Percentiles rank a stretch among this genome's conserved stretches.
phyloP scores from a whole-genome alignment of 92 coral and sea anemone genomes.

The Paragorgia papillata region DNA sequence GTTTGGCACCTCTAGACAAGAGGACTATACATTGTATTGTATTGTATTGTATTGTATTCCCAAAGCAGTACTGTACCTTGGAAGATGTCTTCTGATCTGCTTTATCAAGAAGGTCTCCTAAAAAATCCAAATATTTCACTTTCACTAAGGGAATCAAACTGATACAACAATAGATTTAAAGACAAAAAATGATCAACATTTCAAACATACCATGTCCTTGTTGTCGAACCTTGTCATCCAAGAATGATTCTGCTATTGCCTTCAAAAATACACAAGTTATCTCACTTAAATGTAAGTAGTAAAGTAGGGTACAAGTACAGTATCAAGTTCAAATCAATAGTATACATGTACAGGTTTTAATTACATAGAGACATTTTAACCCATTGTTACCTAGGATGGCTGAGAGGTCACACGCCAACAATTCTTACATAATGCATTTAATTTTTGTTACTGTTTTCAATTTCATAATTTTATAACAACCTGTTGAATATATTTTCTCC shows the following conservation, averaged over 20 bases:
- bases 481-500: conserved; percentile 78
- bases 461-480: conserved; percentile 44
- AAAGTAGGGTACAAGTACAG: too few species aligned
- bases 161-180: neutral
- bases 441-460: too few species aligned
- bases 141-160: neutral
- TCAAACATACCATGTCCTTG: conserved; percentile 73
- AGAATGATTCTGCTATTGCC: conserved; percentile 84
- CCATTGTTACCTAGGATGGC: too few species aligned
- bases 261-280: conserved; percentile 29
- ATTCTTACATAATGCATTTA: neutral
- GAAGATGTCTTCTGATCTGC: conserved; percentile 32
- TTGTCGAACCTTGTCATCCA: conserved; percentile 78
- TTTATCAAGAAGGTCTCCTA: conserved; percentile 26
- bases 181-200: neutral
- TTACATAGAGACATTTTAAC: too few species aligned
- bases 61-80: too few species aligned
- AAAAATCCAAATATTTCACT: neutral
- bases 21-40: too few species aligned
- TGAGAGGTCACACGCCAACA: too few species aligned
- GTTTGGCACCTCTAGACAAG: too few species aligned
- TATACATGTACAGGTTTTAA: too few species aligned
- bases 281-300: too few species aligned
- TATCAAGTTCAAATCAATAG: too few species aligned
- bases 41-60: too few species aligned